phyloP scores from a whole-genome alignment of 1,140 invertebrate species.

The Drosophila ficusphila region DNA sequence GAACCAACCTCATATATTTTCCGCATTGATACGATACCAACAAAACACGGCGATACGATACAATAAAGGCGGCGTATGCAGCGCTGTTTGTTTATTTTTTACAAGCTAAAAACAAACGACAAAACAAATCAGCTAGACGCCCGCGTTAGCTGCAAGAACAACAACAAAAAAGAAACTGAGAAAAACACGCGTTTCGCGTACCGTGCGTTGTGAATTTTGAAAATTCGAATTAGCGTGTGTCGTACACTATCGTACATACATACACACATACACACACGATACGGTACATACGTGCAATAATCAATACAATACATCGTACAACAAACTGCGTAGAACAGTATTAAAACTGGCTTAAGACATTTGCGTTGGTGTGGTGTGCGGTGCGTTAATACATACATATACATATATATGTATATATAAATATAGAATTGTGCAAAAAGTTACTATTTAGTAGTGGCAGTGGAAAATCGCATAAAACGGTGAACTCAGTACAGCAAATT shows the following conservation, averaged over 20 bases:
- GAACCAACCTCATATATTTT: constrained; percentile 79
- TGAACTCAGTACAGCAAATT: constrained; percentile 1
- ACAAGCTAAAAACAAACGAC: constrained; percentile 80
- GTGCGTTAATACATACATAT: background rate
- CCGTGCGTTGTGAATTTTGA: constrained; percentile 33
- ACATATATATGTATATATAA: background rate
- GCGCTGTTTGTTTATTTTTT: constrained; percentile 81
- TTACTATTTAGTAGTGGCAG: constrained; percentile 5
- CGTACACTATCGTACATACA: background rate
- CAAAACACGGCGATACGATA: constrained; percentile 71
- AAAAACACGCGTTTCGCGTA: constrained; percentile 13
- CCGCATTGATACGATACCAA: constrained; percentile 81
- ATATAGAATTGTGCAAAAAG: constrained; percentile 39
- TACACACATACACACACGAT: background rate
- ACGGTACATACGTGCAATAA: constrained; percentile 60
- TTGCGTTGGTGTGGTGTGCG: constrained; percentile 45
- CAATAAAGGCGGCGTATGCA: constrained; percentile 75
- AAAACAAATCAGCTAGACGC: constrained; percentile 48
- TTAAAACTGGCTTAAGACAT: constrained; percentile 52
- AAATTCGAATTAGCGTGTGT: constrained; percentile 44
- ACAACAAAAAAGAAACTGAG: too few species aligned
- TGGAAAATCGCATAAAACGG: constrained; percentile 1
- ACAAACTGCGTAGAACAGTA: constrained; percentile 60
- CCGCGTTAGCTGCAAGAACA: constrained; percentile 31
- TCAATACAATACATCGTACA: constrained; percentile 58